Base-by-base conservation (phyloP, 2,888 invertebrate species). In the Resseliella maxima region DNA sequence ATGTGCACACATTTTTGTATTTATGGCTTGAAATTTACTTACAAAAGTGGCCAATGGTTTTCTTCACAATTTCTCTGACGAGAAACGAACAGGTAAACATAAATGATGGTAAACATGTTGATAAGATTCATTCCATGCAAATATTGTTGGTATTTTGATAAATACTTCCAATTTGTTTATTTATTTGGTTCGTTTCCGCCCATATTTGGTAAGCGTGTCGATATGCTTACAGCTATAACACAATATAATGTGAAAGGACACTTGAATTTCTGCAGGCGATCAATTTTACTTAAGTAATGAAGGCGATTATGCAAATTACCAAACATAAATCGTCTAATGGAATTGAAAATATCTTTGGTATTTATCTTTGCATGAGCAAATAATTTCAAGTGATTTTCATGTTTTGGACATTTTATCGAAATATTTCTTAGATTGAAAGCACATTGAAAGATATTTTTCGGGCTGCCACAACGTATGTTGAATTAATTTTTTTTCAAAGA, bases 251-350 rank as follows among this genome's bases (percentile, higher is more conserved):
- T 24, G 5, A 24, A 59, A 59, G n/a, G 59, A 24, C 2, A 59
- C 59, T 59, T 72, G 31, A 72, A 1, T 35, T 72, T 18, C 72
- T 72, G 72, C 18, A 72, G 15, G 72, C 72, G 72, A 72, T 35
- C 31, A 31, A 35, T 72, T 72, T 31, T 31, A 31, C 72, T 72
- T 72, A 8, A 31, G 72, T 72, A 72, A 72, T 72, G 72, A 72
- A 72, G 72, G 31, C 31, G 72, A 72, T 72, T 72, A 72, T 72
- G 72, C 72, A 72, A 72, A 72, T 72, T 72, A 72, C 72, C 72
- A 31, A 12, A 72, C 72, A 72, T 72, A 72, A 72, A 72, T 72
- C 72, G 72, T 72, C 72, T 72, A 72, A 72, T 72, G 72, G 72
- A 72, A 72, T 72, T 72, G 72, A 72, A 72, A 72, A 31, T 31